Conservation (phyloP, 2,113 vertebrate genomes). For the Gopherus evgoodei region DNA sequence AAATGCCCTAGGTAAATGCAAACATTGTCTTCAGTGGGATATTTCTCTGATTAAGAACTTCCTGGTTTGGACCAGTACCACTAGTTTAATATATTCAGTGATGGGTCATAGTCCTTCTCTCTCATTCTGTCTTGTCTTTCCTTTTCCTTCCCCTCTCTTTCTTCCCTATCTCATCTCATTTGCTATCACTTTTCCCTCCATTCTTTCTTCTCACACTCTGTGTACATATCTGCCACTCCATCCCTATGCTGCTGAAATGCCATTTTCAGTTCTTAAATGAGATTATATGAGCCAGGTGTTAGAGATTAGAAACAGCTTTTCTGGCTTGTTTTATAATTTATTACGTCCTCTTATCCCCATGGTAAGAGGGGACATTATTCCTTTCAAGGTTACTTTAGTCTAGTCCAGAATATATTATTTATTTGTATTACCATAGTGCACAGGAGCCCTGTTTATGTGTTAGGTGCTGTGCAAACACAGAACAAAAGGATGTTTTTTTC, state of each 20-base stretch:
- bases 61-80: neutral
- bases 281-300: neutral
- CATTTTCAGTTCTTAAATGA: neutral
- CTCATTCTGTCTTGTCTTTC: too few species aligned
- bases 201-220: neutral
- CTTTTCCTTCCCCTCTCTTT: neutral
- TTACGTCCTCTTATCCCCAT: neutral
- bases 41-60: neutral
- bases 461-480: too few species aligned
- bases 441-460: too few species aligned
- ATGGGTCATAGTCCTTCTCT: neutral
- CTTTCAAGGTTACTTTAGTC: neutral
- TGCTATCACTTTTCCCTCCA: too few species aligned
- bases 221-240: neutral
- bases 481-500: too few species aligned
- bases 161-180: neutral
- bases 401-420: neutral
- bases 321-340: neutral
- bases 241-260: neutral
- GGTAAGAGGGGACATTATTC: neutral
- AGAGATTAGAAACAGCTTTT: neutral
- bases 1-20: neutral
- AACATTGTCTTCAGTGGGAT: neutral
- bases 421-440: too few species aligned
- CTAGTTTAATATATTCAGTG: neutral